Base-by-base conservation (phyloP, 1,140 invertebrate genomes). In the Trachymyrmex septentrionalis region DNA sequence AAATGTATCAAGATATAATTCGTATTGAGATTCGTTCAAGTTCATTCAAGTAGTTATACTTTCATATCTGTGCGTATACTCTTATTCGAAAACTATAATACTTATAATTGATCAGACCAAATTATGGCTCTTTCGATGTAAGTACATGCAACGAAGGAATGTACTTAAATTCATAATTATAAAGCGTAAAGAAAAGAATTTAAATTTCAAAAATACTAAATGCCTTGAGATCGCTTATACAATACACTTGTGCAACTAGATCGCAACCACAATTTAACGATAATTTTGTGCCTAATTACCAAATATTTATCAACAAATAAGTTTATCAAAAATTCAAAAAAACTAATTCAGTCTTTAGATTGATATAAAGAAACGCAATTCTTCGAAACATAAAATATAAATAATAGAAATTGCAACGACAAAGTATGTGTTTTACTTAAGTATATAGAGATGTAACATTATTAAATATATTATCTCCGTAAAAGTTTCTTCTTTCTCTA, bases 341-440 rank as follows among this genome's bases (percentile, higher is more conserved):
- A 38, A 9, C 34, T 57, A 69, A 19, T 61, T 85, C 80, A 72
- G 69, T 86, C 76, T 87, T 81, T 63, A 81, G 61, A 85, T 75
- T 55, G 72, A 87, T 77, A 75, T 77, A 87, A 84, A 86, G 12
- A 24, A 44, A 90, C 59, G 27, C 24, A 61, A 80, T 61, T 71
- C 38, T n/a, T 76, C 69, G 27, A 69, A 61, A 48, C 14, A 2
- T n/a, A 53, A 82, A 72, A 82, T 64, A 72, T 63, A 64, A 80
- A 48, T 59, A 50, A 64, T 24, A 59, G 3, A 73, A 86, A n/a
- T 14, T 53, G 1, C 16, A 3, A 24, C 0, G 19, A 27, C 12
- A 71, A 21, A 48, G 2, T 48, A 34, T 21, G 57, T 27, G 38
- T 66, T 16, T 73, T 27, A 69, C 55, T 53, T 73, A 75, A 85